phyloP scores from a whole-genome alignment of 1,140 invertebrate genomes.

The Parasteatoda tepidariorum region DNA sequence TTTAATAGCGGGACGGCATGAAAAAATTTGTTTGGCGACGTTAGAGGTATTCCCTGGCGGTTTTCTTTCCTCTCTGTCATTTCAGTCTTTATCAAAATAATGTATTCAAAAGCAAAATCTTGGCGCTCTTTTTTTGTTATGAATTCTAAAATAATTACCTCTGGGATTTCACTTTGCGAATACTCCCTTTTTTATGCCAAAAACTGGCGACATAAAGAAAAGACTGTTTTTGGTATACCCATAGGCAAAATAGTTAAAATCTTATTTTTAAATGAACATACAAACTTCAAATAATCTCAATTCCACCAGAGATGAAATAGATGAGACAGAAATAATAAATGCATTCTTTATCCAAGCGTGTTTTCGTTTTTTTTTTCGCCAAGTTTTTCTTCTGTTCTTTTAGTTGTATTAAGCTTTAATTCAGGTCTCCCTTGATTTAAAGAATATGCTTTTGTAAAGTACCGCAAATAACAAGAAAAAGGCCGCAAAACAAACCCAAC shows the following conservation, averaged over 20 bases:
- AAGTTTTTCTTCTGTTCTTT: neutral
- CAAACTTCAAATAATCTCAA: conserved; percentile 13
- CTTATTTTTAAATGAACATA: conserved; percentile 42
- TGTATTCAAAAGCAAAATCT: conserved; percentile 12
- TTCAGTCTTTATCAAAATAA: conserved; percentile 23
- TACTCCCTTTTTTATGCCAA: neutral
- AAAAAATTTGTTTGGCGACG: neutral
- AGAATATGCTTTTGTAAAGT: neutral
- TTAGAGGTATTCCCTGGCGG: neutral
- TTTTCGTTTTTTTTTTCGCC: neutral
- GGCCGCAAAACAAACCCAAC: neutral
- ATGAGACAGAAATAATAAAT: conserved; percentile 10
- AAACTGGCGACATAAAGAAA: neutral
- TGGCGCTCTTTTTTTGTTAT: conserved; percentile 16
- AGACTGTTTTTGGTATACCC: neutral
- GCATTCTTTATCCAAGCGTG: neutral
- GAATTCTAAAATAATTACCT: conserved; percentile 42
- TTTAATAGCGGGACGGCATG: neutral
- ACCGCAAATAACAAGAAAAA: neutral
- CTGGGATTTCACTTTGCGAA: neutral
- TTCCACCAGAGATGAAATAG: conserved; percentile 11
- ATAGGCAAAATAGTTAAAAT: conserved; percentile 31
- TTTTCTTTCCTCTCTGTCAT: neutral
- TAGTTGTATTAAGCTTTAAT: conserved; percentile 12
- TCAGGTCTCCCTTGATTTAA: neutral